Conservation (phyloP, 1,140 invertebrate genomes). For the Telenomus remus region DNA sequence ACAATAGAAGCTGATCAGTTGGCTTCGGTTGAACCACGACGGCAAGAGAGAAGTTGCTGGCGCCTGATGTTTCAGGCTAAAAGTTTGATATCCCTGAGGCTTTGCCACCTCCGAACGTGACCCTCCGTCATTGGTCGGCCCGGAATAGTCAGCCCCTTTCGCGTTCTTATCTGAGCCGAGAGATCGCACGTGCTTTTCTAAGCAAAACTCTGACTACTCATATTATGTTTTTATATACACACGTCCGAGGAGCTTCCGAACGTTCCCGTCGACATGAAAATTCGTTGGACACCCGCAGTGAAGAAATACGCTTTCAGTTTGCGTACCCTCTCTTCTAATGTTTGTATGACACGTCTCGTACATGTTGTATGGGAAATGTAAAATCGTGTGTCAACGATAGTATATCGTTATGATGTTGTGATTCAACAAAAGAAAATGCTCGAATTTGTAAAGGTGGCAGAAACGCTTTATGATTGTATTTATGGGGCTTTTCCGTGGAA, state of each 20-base stretch:
- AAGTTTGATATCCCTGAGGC: conserved; percentile 65
- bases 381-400: conserved; percentile 13
- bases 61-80: conserved; percentile 60
- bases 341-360: conserved; percentile 31
- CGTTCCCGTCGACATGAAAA: conserved; percentile 22
- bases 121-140: conserved; percentile 53
- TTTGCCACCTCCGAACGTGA: conserved; percentile 58
- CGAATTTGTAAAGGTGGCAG: conserved; percentile 3
- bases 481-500: too few relatives aligned
- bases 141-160: conserved; percentile 40
- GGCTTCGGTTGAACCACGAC: conserved; percentile 42
- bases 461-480: too few relatives aligned
- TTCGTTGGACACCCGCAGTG: conserved; percentile 37
- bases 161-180: conserved; percentile 12
- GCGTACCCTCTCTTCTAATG: conserved; percentile 27
- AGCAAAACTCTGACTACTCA: conserved; percentile 29
- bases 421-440: conserved; percentile 25
- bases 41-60: conserved; percentile 57
- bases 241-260: conserved; percentile 3
- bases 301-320: conserved; percentile 18
- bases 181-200: conserved; percentile 44
- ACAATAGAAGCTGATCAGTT: conserved; percentile 68
- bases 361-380: conserved; percentile 19
- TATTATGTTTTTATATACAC: conserved; percentile 40
- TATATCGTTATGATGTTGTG: conserved; percentile 19